These are phyloP conservation scores for Macrobrachium nipponense DNA, from an alignment of 1,140 invertebrate species.

Conservation along the genomic window DNA sequence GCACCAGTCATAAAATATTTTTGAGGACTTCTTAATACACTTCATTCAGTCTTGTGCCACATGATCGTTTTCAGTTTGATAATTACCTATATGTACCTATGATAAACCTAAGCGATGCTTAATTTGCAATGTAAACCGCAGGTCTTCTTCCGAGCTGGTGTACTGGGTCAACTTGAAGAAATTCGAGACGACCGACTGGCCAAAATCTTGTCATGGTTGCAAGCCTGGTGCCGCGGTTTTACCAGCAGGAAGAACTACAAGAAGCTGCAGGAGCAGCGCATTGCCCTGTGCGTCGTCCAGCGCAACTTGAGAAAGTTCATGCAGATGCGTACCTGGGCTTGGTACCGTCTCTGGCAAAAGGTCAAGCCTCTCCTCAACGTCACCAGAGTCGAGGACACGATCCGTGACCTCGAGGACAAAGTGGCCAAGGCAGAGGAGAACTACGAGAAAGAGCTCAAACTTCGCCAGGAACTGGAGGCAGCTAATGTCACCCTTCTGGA, in stretches of 20 bases:
- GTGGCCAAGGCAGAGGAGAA: conserved; percentile 70
- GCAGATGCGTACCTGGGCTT: conserved; percentile 75
- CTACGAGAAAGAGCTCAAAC: conserved; percentile 72
- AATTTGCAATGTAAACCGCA: conserved; percentile 72
- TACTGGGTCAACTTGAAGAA: conserved; percentile 46
- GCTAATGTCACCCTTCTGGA: conserved; percentile 71
- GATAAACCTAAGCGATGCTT: not conserved
- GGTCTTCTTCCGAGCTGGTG: conserved; percentile 72
- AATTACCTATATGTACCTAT: not conserved
- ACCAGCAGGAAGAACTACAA: conserved; percentile 92
- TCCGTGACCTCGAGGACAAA: conserved; percentile 66
- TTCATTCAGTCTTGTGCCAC: not conserved
- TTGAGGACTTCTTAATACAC: not conserved
- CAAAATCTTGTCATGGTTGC: conserved; percentile 99
- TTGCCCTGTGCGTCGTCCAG: conserved; percentile 75
- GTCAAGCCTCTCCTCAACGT: conserved; percentile 70
- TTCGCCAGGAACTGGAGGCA: conserved; percentile 75
- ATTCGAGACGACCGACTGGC: conserved; percentile 77
- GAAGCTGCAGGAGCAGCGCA: conserved; percentile 93
- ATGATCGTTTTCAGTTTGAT: not conserved
- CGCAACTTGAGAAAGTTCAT: conserved; percentile 77
- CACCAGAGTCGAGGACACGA: conserved; percentile 43
- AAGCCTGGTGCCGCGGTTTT: conserved; percentile 89
- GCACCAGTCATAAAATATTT: not conserved
- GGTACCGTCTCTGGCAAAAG: conserved; percentile 76